Base-by-base conservation (phyloP, 2,113 vertebrate species). In the Neopipo cinnamomea region DNA sequence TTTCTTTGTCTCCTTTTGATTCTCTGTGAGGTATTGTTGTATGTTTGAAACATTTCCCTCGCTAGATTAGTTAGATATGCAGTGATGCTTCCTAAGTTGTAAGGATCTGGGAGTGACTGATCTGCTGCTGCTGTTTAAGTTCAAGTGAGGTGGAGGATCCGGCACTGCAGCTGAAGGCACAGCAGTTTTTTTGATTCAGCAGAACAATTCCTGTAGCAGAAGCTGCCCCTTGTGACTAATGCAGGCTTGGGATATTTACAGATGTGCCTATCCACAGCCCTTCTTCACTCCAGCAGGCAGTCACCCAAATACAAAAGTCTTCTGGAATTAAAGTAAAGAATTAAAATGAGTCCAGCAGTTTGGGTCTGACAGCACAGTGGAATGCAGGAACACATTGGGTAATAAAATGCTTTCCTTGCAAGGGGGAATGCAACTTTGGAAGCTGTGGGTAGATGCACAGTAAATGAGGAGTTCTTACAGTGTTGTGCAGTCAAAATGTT, bases 191-290 rank as follows among this genome's bases (percentile, higher is more conserved):
- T 96, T 95, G 79, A 91, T 96, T 95, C 87, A 96, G 82, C 94
- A 95, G 94, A 97, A 96, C 95, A 95, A 93, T 96, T 95, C 91
- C 76, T 93, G 93, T 91, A 96, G 95, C 95, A 96, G 94, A 95
- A 95, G 92, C 89, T 96, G 91, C 82, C 95, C 88, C 91, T 92
- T 89, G 85, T 96, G 96, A 97, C 95, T 96, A 97, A 96, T 95
- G 92, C 96, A 93, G 93, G 88, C 88, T 85, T 61, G 61, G 44
- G 95, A 91, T 95, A 96, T 96, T 96, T 97, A 92, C 96, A 97
- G 96, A 86, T 28, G 1, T 88, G 68, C 88, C 68, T 93, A 87
- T 97, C 96, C 95, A 96, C 75, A 96, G 88, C 76, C 83, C 83
- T 91, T 92, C 88, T 96, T 92, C 92, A 84, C 88, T 96, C 95